A percentile compares a stretch with the other conserved stretches of the same genome.
Conservation (phyloP, 1,140 invertebrate genomes). For the Nomia melanderi region DNA sequence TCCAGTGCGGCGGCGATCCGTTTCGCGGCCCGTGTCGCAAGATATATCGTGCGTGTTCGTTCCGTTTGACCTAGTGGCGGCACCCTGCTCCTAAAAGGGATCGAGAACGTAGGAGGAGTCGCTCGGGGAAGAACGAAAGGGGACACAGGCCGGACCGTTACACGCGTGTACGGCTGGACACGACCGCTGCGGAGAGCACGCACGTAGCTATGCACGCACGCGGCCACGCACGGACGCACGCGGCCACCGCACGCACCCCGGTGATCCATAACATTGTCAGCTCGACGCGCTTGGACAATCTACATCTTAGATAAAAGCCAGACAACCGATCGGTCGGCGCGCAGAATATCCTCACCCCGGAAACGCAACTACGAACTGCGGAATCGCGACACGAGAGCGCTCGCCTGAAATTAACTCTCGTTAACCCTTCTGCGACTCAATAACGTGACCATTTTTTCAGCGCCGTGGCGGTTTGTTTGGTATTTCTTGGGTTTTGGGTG, state of each 20-base stretch:
- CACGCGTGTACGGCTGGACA: constrained; percentile 45
- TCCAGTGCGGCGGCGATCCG: not conserved
- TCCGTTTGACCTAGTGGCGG: constrained; percentile 61
- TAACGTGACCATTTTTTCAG: too few species aligned
- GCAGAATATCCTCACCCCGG: constrained; percentile 27
- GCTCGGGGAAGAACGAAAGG: constrained; percentile 39
- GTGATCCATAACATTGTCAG: constrained; percentile 77
- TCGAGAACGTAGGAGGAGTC: constrained; percentile 25
- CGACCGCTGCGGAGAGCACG: constrained; percentile 39
- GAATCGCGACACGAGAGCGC: not conserved
- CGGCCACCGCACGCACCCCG: constrained; percentile 48
- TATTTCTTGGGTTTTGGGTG: too few species aligned
- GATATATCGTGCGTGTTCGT: constrained; percentile 57
- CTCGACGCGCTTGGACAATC: constrained; percentile 65
- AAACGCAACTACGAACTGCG: constrained; percentile 22
- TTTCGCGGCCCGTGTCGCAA: not conserved
- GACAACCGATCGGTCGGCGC: constrained; percentile 23
- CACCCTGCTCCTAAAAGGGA: constrained; percentile 37
- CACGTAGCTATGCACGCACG: constrained; percentile 55
- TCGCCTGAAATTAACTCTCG: too few species aligned
- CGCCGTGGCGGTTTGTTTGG: too few species aligned
- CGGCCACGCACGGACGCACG: constrained; percentile 49
- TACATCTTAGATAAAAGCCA: constrained; percentile 58
- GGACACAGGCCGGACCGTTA: constrained; percentile 32
- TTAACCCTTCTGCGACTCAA: too few species aligned